Percentiles rank a stretch among this genome's conserved stretches.
Conservation (phyloP, 2,113 vertebrate species). For the Chlamydotis undulata region DNA sequence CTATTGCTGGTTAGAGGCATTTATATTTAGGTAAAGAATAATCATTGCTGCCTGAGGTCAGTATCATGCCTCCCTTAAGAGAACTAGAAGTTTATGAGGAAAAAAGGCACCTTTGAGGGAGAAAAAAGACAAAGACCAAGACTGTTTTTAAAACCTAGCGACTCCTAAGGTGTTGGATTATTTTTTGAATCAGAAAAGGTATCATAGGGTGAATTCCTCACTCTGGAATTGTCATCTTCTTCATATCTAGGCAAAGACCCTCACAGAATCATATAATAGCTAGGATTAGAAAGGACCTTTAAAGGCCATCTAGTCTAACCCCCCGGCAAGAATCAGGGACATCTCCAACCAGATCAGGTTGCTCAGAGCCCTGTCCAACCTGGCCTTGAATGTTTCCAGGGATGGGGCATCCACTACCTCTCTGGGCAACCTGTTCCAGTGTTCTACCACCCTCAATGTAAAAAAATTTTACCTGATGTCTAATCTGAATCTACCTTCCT, state of each 20-base stretch:
- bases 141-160: neutral
- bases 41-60: conserved; percentile 13
- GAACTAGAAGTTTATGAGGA: neutral
- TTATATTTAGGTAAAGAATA: conserved; percentile 30
- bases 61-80: neutral
- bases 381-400: too few relatives aligned
- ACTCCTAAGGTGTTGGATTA: neutral
- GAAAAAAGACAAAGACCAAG: neutral
- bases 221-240: neutral
- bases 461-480: too few relatives aligned
- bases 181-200: neutral
- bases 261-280: too few relatives aligned
- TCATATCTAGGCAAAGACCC: neutral
- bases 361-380: too few relatives aligned
- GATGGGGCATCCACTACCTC: too few relatives aligned
- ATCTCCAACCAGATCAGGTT: too few relatives aligned
- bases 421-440: too few relatives aligned
- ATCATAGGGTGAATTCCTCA: neutral
- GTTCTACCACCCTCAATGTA: too few relatives aligned
- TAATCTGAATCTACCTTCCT: too few relatives aligned
- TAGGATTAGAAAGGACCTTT: too few relatives aligned
- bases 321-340: too few relatives aligned
- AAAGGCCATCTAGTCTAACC: too few relatives aligned
- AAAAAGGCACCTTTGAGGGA: neutral
- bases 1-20: neutral